Evolutionary conservation across 2,113 vertebrate species (phyloP).

Genomic region (Bothrops jararaca): DNA sequence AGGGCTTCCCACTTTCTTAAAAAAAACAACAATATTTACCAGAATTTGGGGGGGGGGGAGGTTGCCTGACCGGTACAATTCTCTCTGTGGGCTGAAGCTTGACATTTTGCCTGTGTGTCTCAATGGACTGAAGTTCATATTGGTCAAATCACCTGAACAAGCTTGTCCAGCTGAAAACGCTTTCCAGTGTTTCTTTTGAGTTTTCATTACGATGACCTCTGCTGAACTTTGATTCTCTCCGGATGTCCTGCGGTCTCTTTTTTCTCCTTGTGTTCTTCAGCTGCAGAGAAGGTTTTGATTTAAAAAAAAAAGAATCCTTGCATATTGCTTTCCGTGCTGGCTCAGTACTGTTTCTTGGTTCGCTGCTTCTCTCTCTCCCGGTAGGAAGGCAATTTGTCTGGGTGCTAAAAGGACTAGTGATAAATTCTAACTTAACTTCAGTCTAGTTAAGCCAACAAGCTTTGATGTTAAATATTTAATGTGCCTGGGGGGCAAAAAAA

Average conservation of each 20-base stretch:
- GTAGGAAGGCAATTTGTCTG: slow-evolving; percentile 47
- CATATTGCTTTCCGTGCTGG: background rate
- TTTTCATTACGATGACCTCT: slow-evolving; percentile 29
- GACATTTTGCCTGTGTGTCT: background rate
- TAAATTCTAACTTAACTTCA: slow-evolving; percentile 57
- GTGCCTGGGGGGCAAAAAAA: background rate
- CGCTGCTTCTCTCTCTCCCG: slow-evolving; percentile 6
- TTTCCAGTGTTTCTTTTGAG: background rate
- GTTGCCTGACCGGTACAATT: background rate
- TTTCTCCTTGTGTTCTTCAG: background rate
- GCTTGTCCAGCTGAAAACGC: slow-evolving; percentile 5
- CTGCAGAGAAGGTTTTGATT: background rate
- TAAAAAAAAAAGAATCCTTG: no score
- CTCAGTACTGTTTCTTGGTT: background rate
- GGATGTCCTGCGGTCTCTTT: background rate
- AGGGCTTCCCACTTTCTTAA: background rate
- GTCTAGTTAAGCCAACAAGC: slow-evolving; percentile 44
- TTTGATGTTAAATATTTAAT: background rate
- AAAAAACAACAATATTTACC: background rate
- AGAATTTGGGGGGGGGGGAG: background rate
- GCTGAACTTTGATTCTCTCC: background rate
- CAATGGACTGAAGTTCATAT: background rate
- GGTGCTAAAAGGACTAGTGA: slow-evolving; percentile 41
- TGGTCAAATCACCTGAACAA: slow-evolving; percentile 23
- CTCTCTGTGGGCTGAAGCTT: background rate